phyloP scores from a whole-genome alignment of 2,113 vertebrate species.

The Empidonax traillii region DNA sequence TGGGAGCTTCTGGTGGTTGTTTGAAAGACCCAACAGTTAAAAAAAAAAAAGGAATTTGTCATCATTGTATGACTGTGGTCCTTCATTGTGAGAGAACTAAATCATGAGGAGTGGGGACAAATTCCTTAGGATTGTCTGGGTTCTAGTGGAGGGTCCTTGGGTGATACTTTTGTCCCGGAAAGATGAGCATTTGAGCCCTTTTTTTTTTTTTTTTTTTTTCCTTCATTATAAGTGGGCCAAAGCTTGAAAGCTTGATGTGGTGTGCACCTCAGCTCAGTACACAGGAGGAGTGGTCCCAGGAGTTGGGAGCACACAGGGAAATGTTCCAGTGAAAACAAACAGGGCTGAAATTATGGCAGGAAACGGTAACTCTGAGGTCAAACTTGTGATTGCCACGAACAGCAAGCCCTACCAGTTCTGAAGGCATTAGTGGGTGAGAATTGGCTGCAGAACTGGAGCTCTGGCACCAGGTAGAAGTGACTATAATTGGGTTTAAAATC shows the following conservation, averaged over 20 bases:
- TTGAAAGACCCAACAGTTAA: not conserved
- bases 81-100: not conserved
- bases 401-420: not conserved
- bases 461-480: constrained; percentile 22
- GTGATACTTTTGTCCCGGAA: not conserved
- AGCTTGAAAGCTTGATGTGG: not conserved
- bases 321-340: constrained; percentile 7
- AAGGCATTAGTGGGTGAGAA: not conserved
- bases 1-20: not conserved
- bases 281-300: not conserved
- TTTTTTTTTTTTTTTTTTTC: too few species aligned
- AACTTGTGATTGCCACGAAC: not conserved
- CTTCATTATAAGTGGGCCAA: not conserved
- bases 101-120: not conserved
- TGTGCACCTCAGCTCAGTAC: not conserved
- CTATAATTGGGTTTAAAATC: not conserved
- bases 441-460: not conserved
- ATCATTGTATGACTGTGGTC: not conserved
- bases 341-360: not conserved
- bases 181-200: not conserved
- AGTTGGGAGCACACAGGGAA: not conserved
- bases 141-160: not conserved
- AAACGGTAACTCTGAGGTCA: not conserved
- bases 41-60: not conserved
- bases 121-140: not conserved